Conservation (phyloP, 2,888 invertebrate genomes). For the Nycteola revayana region DNA sequence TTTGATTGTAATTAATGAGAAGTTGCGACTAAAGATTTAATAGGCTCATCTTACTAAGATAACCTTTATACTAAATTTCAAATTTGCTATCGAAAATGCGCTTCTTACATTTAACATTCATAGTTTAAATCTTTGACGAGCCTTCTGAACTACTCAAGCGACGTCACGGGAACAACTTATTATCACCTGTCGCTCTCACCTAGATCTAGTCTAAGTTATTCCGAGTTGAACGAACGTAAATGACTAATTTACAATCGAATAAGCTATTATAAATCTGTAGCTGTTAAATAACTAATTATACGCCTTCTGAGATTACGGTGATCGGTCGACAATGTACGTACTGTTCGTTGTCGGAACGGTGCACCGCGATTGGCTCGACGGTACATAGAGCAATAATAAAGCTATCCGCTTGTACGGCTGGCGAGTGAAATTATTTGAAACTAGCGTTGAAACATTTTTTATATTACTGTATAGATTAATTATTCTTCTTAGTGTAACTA, state of each 20-base stretch:
- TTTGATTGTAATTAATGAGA: too few relatives aligned
- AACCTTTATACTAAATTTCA: too few relatives aligned
- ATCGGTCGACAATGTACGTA: slow-evolving; percentile 36
- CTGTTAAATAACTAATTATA: slow-evolving; percentile 54
- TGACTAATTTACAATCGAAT: slow-evolving; percentile 51
- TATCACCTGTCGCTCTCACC: slow-evolving; percentile 57
- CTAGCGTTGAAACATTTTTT: slow-evolving; percentile 53
- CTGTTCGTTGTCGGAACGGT: slow-evolving; percentile 33
- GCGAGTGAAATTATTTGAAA: slow-evolving; percentile 53
- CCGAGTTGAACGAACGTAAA: slow-evolving; percentile 59
- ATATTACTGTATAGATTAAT: slow-evolving; percentile 57
- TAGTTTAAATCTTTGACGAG: too few relatives aligned
- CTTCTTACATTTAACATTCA: too few relatives aligned
- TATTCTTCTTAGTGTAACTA: slow-evolving; percentile 55
- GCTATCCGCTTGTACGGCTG: slow-evolving; percentile 49
- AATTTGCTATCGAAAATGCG: too few relatives aligned
- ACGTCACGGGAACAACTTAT: slow-evolving; percentile 67
- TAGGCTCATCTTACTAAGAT: too few relatives aligned
- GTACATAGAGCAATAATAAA: slow-evolving; percentile 54
- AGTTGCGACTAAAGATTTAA: too few relatives aligned
- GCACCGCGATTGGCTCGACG: slow-evolving; percentile 43
- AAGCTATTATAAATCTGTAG: slow-evolving; percentile 60
- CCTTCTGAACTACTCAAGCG: slow-evolving; percentile 42
- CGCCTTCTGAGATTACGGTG: slow-evolving; percentile 62
- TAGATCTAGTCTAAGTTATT: slow-evolving; percentile 55